These are phyloP conservation scores for Mormyrus hasselquistii DNA, from an alignment of 2,797 vertebrate genomes.

Conservation along the genomic window DNA sequence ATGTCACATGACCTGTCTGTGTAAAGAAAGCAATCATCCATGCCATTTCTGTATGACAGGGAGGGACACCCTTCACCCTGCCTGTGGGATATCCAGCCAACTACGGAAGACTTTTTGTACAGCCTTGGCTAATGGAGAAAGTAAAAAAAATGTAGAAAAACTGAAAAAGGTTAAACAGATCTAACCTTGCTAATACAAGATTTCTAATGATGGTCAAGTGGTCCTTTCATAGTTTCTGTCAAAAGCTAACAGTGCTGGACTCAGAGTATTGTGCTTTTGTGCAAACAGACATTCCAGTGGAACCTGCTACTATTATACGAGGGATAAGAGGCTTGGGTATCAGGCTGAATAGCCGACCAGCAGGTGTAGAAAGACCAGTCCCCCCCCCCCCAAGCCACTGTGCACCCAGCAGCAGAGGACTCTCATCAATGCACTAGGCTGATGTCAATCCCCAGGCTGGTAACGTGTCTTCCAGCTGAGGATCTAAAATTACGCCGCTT, in stretches of 20 bases:
- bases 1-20: neutral
- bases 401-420: neutral
- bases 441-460: neutral
- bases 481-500: neutral
- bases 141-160: neutral
- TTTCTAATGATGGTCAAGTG: neutral
- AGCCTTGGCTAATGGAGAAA: neutral
- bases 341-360: neutral
- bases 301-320: neutral
- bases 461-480: neutral
- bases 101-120: neutral
- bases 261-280: neutral
- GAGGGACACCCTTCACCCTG: neutral
- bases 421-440: neutral
- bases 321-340: neutral
- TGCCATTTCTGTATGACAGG: neutral
- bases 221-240: neutral
- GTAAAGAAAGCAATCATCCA: neutral
- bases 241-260: neutral
- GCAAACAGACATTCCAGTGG: neutral
- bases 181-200: neutral
- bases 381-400: neutral
- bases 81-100: neutral
- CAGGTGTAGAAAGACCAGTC: neutral
- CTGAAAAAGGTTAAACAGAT: neutral